Evolutionary conservation across 2,113 vertebrate genomes (phyloP).

Genomic region (Rhipidura dahli): DNA sequence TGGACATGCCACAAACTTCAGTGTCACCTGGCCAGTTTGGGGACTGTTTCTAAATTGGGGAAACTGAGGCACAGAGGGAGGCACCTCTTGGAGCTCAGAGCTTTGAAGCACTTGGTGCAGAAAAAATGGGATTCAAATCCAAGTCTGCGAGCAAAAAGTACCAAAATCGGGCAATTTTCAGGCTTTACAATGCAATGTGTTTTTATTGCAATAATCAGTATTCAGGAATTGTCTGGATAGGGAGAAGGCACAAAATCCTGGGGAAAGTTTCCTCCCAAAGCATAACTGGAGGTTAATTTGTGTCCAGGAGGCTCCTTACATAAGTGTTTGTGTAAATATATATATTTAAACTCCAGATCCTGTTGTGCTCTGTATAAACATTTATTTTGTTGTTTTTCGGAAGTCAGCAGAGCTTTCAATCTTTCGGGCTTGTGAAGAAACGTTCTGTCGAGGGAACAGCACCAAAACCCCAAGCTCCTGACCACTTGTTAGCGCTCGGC

Average conservation of each 20-base stretch:
- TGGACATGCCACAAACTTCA: not conserved
- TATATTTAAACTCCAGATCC: not conserved
- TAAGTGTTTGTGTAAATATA: not conserved
- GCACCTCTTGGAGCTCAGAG: accelerated
- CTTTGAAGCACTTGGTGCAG: not conserved
- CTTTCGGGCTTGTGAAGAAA: not conserved
- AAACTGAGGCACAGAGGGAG: not conserved
- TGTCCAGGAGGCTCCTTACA: not conserved
- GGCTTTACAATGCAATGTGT: not conserved
- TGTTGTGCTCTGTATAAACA: not conserved
- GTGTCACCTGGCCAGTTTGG: not conserved
- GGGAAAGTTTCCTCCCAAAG: not conserved
- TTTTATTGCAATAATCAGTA: not conserved
- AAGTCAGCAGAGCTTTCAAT: not conserved
- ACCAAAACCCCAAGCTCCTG: not conserved
- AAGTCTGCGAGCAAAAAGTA: not conserved
- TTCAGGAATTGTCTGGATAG: not conserved
- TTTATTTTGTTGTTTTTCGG: not conserved
- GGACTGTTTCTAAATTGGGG: not conserved
- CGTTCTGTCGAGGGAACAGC: not conserved
- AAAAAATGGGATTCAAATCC: not conserved
- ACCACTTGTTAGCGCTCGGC: not conserved
- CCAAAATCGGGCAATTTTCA: not conserved
- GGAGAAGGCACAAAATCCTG: not conserved
- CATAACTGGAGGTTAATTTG: not conserved